Base-by-base conservation (phyloP, 2,113 vertebrate species). In the Zeus faber region DNA sequence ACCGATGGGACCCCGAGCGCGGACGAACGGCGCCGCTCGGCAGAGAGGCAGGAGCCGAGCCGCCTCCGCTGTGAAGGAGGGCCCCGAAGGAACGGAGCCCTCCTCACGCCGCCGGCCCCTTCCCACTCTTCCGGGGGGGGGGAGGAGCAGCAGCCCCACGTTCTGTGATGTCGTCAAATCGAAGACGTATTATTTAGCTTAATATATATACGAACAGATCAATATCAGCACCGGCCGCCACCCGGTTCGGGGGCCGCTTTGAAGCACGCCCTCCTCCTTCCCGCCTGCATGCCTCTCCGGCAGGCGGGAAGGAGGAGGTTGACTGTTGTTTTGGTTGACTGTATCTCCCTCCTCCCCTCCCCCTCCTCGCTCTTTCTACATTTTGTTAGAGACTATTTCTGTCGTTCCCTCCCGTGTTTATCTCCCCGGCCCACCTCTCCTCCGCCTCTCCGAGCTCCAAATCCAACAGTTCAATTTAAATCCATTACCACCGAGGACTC, bases 401-500 rank as follows among this genome's bases (percentile, higher is more conserved):
- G 64, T 74, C 44, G 2, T 60, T 33, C 25, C 52, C 64, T 74
- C 65, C 67, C 64, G 29, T 43, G 24, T 54, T 55, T 14, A 23
- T 49, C 50, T 58, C 69, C 26, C 16, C 25, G 6, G 20, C 47
- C 49, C 0, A 37, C 18, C 58, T 41, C 46, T 50, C 29, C 6
- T 29, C 10, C 20, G 29, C 49, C 48, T 62, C 70, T 56, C 21
- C 49, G 41, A 55, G 53, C 65, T 62, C 43, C 4, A 66, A 62
- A 80, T 69, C 78, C 75, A 79, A 81, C 79, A 77, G 73, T 74
- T 82, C 75, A 68, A 76, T 82, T 81, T 69, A 67, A 85, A 81
- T 72, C 69, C 70, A 81, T 81, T 70, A 73, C 79, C n/a, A 79
- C 75, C 58, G 62, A 40, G 6, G 70, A 62, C 54, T 60, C 60